These are phyloP conservation scores for Tyrophagus putrescentiae DNA, from an alignment of 1,140 invertebrate genomes.

Conservation along the genomic window DNA sequence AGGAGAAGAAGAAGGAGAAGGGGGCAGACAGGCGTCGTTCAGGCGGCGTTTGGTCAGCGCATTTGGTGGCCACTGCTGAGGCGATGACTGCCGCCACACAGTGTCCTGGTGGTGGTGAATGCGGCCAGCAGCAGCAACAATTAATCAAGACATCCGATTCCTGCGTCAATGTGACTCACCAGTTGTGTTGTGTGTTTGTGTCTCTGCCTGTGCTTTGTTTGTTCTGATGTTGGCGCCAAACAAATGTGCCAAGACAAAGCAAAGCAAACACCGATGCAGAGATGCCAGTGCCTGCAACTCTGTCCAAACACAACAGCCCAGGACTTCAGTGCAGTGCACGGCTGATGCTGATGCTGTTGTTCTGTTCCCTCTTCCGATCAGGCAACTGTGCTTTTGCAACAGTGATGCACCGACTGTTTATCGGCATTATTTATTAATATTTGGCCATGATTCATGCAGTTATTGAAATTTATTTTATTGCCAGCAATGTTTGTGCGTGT, in stretches of 20 bases:
- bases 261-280: not conserved
- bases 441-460: not conserved
- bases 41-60: no score
- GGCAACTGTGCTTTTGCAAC: not conserved
- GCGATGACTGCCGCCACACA: not conserved
- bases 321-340: no score
- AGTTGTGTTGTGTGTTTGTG: not conserved
- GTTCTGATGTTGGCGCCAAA: conserved; percentile 1
- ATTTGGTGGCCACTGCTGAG: no score
- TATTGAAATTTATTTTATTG: conserved; percentile 1
- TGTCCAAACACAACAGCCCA: no score
- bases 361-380: no score
- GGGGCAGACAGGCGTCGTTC: no score
- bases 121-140: not conserved
- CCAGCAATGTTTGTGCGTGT: no score
- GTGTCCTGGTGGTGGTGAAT: not conserved
- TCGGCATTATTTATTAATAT: conserved; percentile 16
- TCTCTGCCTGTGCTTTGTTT: conserved; percentile 1
- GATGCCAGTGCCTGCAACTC: not conserved
- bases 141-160: not conserved
- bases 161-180: not conserved
- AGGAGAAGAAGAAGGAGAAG: no score
- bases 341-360: no score
- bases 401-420: not conserved
- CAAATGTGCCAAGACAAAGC: conserved; percentile 14